Conservation (phyloP, 1,140 invertebrate species). For the Trinorchestia longiramus region DNA sequence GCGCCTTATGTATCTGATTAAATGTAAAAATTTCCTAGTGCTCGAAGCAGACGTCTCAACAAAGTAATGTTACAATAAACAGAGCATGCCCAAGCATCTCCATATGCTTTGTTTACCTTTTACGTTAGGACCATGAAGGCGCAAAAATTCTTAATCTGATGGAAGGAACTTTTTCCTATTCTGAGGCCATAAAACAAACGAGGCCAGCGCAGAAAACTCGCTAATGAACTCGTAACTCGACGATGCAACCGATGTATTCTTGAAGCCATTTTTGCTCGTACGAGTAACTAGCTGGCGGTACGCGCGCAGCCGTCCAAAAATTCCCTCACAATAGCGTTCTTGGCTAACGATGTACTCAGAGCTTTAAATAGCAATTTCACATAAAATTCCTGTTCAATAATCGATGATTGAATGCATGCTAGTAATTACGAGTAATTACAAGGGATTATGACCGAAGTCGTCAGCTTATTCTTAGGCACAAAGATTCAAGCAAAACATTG, state of each 20-base stretch:
- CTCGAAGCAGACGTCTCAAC: not conserved
- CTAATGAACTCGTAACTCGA: constrained; percentile 53
- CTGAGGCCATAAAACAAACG: constrained; percentile 48
- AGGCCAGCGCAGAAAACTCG: not conserved
- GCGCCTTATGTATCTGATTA: not conserved
- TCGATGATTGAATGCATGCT: constrained; percentile 14
- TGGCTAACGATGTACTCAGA: constrained; percentile 1
- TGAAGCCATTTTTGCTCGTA: not conserved
- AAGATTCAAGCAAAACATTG: not conserved
- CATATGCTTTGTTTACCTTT: not conserved
- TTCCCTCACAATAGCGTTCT: not conserved
- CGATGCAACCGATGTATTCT: not conserved
- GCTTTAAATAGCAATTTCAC: not conserved
- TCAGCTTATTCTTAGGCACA: not conserved
- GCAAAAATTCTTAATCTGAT: constrained; percentile 41
- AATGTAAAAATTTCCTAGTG: not conserved
- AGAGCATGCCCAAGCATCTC: not conserved
- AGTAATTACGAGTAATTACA: constrained; percentile 10
- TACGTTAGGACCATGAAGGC: not conserved
- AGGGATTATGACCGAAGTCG: not conserved
- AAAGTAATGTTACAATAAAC: not conserved
- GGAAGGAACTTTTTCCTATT: constrained; percentile 33
- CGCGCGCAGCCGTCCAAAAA: not conserved
- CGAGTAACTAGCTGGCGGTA: not conserved
- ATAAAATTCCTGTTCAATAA: not conserved